A percentile compares a stretch with the other conserved stretches of the same genome.
Conservation (phyloP, 1,140 invertebrate species). For the Bombus soroeensis region DNA sequence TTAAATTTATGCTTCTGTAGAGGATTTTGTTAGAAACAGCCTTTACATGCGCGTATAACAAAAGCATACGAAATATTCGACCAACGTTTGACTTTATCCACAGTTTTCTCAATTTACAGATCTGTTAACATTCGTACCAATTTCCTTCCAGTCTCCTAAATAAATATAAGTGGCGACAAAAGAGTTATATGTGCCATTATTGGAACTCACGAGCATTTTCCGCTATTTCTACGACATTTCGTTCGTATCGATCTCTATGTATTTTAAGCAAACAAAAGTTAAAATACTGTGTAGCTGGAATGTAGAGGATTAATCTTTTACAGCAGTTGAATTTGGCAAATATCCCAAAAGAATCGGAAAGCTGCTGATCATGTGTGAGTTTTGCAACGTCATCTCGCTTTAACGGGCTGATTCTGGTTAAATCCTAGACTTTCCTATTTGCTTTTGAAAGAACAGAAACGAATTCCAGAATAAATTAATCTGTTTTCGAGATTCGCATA, state of each 20-base stretch:
- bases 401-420: neutral
- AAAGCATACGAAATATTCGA: too few species aligned
- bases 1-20: too few species aligned
- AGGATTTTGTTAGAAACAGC: neutral
- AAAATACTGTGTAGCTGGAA: too few species aligned
- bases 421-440: slow-evolving; percentile 15
- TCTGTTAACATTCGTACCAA: neutral
- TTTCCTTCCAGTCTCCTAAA: neutral
- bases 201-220: too few species aligned
- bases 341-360: neutral
- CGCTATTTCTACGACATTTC: neutral
- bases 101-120: too few species aligned
- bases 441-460: neutral
- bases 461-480: neutral
- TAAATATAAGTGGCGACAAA: too few species aligned
- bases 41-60: too few species aligned
- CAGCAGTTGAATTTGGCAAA: slow-evolving; percentile 7
- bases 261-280: neutral
- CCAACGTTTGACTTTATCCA: too few species aligned
- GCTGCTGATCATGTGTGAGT: slow-evolving; percentile 2
- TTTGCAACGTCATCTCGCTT: slow-evolving; percentile 1
- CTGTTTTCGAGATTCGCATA: neutral
- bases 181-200: too few species aligned
- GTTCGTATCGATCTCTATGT: neutral
- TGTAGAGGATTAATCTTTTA: slow-evolving; percentile 9